Conservation (phyloP, 2,113 vertebrate species). For the Caracal caracal region DNA sequence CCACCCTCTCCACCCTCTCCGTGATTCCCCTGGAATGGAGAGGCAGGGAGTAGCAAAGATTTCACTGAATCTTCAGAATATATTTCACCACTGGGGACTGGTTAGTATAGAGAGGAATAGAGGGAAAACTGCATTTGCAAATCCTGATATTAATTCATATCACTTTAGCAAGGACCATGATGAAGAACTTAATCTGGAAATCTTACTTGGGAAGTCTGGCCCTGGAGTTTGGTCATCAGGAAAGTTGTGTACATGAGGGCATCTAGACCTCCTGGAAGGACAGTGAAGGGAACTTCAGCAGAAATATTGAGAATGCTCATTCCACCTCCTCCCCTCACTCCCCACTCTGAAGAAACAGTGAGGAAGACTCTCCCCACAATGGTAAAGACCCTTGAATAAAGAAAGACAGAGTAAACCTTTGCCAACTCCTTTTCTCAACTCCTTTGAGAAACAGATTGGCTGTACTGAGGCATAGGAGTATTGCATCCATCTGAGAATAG, state of each 20-base stretch:
- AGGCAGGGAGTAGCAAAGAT: neutral
- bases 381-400: neutral
- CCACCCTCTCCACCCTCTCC: neutral
- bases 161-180: neutral
- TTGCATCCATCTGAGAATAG: neutral
- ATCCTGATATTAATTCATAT: constrained; percentile 18
- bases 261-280: neutral
- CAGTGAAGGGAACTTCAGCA: neutral
- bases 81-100: neutral
- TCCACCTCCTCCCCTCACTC: neutral
- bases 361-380: neutral
- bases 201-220: neutral
- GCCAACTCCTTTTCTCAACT: neutral
- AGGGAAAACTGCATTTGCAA: neutral
- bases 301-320: neutral
- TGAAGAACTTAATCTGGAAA: neutral
- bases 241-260: neutral
- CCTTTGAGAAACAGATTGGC: neutral
- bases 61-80: neutral
- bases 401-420: neutral
- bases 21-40: neutral
- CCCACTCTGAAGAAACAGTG: neutral
- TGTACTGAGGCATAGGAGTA: neutral
- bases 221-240: neutral
- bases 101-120: neutral